phyloP scores from a whole-genome alignment of 1,140 invertebrate species.

The Drosophila varians region DNA sequence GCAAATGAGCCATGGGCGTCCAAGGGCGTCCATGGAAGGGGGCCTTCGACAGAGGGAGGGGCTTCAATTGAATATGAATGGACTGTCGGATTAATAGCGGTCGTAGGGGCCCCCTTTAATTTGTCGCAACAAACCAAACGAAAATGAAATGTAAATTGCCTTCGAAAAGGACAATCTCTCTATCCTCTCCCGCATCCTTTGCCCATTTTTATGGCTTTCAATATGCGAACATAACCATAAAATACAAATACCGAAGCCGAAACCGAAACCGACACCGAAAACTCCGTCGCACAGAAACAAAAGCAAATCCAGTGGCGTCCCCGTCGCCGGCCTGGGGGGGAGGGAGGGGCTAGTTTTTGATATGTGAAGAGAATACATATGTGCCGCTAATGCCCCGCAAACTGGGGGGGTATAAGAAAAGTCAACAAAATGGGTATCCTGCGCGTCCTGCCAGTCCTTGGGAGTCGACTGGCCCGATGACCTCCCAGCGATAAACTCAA shows the following conservation, averaged over 20 bases:
- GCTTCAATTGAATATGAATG: conserved; percentile 73
- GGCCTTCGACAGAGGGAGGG: conserved; percentile 32
- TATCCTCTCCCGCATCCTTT: conserved; percentile 11
- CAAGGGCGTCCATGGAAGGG: no score
- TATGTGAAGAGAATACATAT: conserved; percentile 18
- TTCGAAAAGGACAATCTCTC: conserved; percentile 12
- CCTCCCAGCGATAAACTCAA: conserved; percentile 9
- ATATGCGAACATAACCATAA: conserved; percentile 57
- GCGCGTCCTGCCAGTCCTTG: not conserved
- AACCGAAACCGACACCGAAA: not conserved
- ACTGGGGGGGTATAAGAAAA: not conserved
- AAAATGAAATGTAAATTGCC: conserved; percentile 66
- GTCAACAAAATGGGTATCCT: conserved; percentile 1
- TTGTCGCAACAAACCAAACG: conserved; percentile 43
- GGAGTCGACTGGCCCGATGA: conserved; percentile 2
- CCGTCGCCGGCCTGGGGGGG: not conserved
- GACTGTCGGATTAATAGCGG: conserved; percentile 56
- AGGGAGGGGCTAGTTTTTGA: not conserved
- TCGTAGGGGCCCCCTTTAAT: conserved; percentile 7
- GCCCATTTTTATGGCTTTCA: conserved; percentile 41
- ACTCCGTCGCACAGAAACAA: not conserved
- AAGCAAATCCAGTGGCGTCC: not conserved
- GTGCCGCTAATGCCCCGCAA: conserved; percentile 34
- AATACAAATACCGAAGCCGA: conserved; percentile 52
- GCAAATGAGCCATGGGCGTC: conserved; percentile 63